Evolutionary conservation across 2,888 invertebrate genomes (phyloP).

Genomic region (Rhyacophila evoluta): DNA sequence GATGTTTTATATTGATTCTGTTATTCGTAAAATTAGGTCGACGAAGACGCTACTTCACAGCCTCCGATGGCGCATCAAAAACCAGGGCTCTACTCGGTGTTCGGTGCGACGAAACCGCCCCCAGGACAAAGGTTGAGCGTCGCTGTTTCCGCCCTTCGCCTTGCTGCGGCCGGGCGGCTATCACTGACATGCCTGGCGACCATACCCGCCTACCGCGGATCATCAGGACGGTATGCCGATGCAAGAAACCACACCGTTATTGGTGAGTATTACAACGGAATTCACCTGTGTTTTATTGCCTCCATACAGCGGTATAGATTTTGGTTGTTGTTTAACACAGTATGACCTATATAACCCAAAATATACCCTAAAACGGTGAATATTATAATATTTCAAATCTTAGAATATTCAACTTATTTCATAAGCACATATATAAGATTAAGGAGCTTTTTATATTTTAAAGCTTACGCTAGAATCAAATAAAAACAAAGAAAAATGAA

Average conservation of each 20-base stretch:
- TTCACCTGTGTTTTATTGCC: background rate
- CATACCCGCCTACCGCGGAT: constrained; percentile 79
- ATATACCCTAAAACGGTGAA: too few species aligned
- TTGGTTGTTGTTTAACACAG: too few species aligned
- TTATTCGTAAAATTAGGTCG: constrained; percentile 29
- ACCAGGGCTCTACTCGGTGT: constrained; percentile 36
- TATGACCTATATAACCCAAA: too few species aligned
- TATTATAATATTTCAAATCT: too few species aligned
- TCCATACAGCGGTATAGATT: background rate
- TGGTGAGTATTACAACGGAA: constrained; percentile 67
- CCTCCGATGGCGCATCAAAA: constrained; percentile 25
- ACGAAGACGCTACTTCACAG: constrained; percentile 34
- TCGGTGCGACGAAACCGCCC: constrained; percentile 55
- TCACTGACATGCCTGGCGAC: constrained; percentile 83
- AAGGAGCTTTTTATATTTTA: too few species aligned
- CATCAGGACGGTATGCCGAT: constrained; percentile 79
- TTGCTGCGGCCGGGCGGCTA: constrained; percentile 77
- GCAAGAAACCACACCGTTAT: constrained; percentile 77
- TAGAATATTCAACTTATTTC: too few species aligned
- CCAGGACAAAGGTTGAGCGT: constrained; percentile 76
- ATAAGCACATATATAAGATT: too few species aligned
- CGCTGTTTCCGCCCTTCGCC: constrained; percentile 77
- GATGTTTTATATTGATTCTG: background rate
- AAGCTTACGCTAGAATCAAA: too few species aligned
- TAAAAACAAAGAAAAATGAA: too few species aligned